These are phyloP conservation scores for Pelodytes ibericus DNA, from an alignment of 2,797 vertebrate genomes.

Conservation along the genomic window DNA sequence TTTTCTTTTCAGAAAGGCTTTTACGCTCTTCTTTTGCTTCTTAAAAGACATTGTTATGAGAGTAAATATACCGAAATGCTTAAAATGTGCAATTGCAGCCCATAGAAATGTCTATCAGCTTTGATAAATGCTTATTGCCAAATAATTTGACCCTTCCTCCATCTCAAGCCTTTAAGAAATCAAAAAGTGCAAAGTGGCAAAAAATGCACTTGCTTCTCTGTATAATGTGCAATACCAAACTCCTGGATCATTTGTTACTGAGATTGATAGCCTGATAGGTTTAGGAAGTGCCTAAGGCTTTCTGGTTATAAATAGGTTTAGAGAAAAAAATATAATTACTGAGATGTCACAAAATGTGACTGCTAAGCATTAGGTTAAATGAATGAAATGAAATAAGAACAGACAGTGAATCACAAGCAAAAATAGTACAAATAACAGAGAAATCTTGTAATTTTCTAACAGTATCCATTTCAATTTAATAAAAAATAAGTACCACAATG, in stretches of 20 bases:
- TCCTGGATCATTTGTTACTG: constrained; percentile 46
- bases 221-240: constrained; percentile 25
- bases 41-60: constrained; percentile 4
- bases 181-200: constrained; percentile 47
- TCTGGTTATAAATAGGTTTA: constrained; percentile 51
- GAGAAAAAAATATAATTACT: constrained; percentile 52
- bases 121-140: constrained; percentile 38
- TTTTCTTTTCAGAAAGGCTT: constrained; percentile 11
- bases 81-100: constrained; percentile 14
- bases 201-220: constrained; percentile 34
- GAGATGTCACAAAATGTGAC: constrained; percentile 49
- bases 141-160: constrained; percentile 36
- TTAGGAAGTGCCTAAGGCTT: constrained; percentile 52
- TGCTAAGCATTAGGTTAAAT: constrained; percentile 47
- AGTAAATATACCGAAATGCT: constrained; percentile 27
- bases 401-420: constrained; percentile 31
- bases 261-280: constrained; percentile 49
- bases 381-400: constrained; percentile 43
- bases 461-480: constrained; percentile 31
- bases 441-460: constrained; percentile 28
- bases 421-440: constrained; percentile 40
- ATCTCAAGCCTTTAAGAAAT: constrained; percentile 39
- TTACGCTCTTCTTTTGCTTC: constrained; percentile 7
- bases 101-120: constrained; percentile 9
- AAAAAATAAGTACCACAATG: too few relatives aligned